Conservation (phyloP, 2,113 vertebrate genomes). For the Fulmarus glacialis region DNA sequence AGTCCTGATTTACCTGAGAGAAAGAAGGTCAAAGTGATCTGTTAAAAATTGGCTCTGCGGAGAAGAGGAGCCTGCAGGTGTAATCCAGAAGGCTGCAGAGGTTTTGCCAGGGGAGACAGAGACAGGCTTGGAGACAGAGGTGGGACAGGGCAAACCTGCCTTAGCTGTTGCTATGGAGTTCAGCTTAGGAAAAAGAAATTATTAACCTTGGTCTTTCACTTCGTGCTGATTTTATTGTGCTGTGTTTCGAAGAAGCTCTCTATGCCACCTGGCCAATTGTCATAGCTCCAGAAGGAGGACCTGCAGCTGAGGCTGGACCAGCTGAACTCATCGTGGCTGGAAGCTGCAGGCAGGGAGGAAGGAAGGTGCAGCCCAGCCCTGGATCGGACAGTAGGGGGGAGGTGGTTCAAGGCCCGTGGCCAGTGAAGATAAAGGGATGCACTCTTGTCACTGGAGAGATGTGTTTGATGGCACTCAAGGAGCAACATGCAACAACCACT, state of each 20-base stretch:
- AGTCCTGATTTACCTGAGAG: background rate
- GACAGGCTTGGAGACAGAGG: background rate
- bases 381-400: accelerated
- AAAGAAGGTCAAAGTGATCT: background rate
- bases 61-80: background rate
- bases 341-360: background rate
- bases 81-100: background rate
- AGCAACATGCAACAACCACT: background rate
- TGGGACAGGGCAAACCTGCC: background rate
- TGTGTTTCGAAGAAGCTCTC: background rate
- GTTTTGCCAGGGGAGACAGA: background rate
- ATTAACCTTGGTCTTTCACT: background rate
- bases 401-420: background rate
- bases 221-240: background rate
- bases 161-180: background rate
- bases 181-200: background rate
- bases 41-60: background rate
- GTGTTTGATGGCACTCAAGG: background rate
- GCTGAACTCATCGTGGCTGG: background rate
- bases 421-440: background rate
- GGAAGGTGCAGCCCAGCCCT: background rate
- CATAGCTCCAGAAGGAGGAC: background rate
- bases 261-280: background rate
- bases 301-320: background rate
- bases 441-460: background rate